Conservation (phyloP, 1,140 invertebrate genomes). For the Bombus superbus region DNA sequence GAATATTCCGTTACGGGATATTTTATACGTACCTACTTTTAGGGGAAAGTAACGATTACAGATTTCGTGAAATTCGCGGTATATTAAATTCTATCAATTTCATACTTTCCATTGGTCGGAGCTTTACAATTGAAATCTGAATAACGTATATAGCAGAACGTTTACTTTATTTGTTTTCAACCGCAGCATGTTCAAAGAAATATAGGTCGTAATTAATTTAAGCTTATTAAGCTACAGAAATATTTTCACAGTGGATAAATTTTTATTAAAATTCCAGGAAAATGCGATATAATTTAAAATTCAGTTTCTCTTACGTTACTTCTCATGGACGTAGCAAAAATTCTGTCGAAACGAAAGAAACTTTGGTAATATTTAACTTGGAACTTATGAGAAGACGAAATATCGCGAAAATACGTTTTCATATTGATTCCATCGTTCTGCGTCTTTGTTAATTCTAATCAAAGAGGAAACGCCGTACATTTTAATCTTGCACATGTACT, state of each 20-base stretch:
- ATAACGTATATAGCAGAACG: background rate
- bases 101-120: background rate
- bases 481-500: background rate
- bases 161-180: background rate
- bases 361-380: background rate
- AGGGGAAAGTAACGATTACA: background rate
- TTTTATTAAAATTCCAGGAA: background rate
- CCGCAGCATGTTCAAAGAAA: background rate
- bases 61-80: background rate
- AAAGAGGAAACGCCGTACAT: background rate
- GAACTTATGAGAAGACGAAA: background rate
- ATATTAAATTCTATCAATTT: background rate
- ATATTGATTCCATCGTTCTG: background rate
- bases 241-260: background rate
- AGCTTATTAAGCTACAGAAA: background rate
- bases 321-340: background rate
- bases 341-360: background rate
- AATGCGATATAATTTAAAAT: background rate
- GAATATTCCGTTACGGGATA: background rate
- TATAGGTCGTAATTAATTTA: background rate
- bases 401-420: too few relatives aligned
- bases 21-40: background rate
- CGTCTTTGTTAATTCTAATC: background rate
- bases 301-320: background rate
- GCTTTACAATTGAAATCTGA: background rate